A percentile compares a stretch with the other conserved stretches of the same genome.
Conservation (phyloP, 2,888 invertebrate genomes). For the Caenorhabditis sinica region DNA sequence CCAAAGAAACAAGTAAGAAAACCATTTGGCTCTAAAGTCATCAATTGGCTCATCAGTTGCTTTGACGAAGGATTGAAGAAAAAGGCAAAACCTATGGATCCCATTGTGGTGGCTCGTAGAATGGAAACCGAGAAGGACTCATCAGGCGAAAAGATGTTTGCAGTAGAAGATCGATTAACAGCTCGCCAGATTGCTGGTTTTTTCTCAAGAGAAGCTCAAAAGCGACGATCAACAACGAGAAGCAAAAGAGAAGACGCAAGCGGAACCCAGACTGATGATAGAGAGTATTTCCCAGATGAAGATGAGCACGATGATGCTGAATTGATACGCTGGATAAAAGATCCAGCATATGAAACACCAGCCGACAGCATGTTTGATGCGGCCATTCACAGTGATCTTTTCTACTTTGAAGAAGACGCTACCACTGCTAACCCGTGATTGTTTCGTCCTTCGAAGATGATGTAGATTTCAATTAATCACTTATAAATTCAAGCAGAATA, state of each 20-base stretch:
- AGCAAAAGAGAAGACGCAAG: not conserved
- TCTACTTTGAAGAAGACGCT: too few species aligned
- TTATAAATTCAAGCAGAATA: too few species aligned
- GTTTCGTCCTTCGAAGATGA: too few species aligned
- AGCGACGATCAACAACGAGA: not conserved
- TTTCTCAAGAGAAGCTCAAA: slow-evolving; percentile 11
- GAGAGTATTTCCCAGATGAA: not conserved
- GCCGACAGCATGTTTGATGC: not conserved
- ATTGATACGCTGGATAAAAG: not conserved
- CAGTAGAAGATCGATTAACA: not conserved
- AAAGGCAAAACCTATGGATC: slow-evolving; percentile 1
- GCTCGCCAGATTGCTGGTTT: not conserved
- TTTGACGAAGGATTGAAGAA: slow-evolving; percentile 10
- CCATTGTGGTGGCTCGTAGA: not conserved
- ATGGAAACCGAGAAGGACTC: not conserved
- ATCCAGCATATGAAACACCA: not conserved
- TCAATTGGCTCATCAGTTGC: not conserved
- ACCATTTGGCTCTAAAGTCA: slow-evolving; percentile 7
- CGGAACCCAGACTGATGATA: not conserved
- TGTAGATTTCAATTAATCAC: too few species aligned
- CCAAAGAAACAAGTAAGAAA: not conserved
- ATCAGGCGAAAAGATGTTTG: not conserved
- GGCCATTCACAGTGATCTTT: not conserved
- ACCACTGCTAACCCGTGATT: not conserved
- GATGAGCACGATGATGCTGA: slow-evolving; percentile 11